Conservation (phyloP, 1,140 invertebrate genomes). For the Drosophila gunungcola region DNA sequence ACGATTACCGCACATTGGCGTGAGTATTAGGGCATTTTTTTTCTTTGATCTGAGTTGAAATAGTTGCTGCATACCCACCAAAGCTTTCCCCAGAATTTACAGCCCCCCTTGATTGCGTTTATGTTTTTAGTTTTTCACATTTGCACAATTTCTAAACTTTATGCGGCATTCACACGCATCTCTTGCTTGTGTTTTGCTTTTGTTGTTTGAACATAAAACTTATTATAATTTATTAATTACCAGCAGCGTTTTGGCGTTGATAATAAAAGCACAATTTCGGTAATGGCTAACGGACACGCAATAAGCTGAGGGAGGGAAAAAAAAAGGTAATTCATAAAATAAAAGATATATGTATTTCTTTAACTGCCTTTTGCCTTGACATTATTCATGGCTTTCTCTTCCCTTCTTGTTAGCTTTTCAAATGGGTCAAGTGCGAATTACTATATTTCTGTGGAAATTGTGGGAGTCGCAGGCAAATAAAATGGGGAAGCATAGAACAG, state of each 20-base stretch:
- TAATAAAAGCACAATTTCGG: conserved; percentile 39
- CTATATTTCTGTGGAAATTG: conserved; percentile 43
- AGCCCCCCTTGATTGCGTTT: conserved; percentile 21
- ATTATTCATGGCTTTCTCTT: conserved; percentile 57
- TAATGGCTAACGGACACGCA: conserved; percentile 62
- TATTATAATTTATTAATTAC: conserved; percentile 73
- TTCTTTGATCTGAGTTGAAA: conserved; percentile 2
- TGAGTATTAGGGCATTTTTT: conserved; percentile 6
- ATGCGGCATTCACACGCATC: conserved; percentile 58
- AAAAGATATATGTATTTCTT: conserved; percentile 46
- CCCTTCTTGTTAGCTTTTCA: conserved; percentile 19
- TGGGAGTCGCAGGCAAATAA: conserved; percentile 14
- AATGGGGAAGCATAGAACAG: neutral
- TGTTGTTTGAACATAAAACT: conserved; percentile 53
- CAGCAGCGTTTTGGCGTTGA: conserved; percentile 43
- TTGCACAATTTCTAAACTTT: conserved; percentile 38
- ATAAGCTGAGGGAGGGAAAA: conserved; percentile 18
- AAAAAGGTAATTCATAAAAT: conserved; percentile 31
- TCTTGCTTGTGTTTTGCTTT: conserved; percentile 26
- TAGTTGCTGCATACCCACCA: conserved; percentile 3
- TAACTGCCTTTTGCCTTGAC: conserved; percentile 47
- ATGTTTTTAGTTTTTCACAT: conserved; percentile 32
- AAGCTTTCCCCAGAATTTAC: conserved; percentile 9
- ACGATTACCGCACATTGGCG: conserved; percentile 25
- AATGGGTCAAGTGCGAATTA: conserved; percentile 70